Evolutionary conservation across 1,140 invertebrate genomes (phyloP), one percentile per base, ranked within the genome.

Genomic region (Drusus annulatus): DNA sequence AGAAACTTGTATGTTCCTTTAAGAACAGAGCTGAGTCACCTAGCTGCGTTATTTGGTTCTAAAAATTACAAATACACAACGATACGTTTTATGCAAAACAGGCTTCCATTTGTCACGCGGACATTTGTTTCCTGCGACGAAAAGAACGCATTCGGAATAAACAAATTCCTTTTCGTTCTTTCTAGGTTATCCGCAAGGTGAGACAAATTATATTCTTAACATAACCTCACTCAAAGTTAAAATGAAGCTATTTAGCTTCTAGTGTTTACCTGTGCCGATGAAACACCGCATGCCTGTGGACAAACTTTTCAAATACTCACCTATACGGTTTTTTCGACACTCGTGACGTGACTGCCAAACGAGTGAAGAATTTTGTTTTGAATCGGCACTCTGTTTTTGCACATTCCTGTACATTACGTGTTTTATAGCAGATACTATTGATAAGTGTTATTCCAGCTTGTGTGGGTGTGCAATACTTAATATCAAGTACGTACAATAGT

Each of bases 181-280:
- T 63, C 21, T 63, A 63, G 60, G 60, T 63, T 63, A 63, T 25
- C 5, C 60, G 16, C 60, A 63, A 63, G 60, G 60, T 28, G 60
- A 63, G 23, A 25, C 60, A 25, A 62, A 62, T 62, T n/a, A 62
- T 6, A 62, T 62, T 62, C 60, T 1, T 25, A 63, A 63, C 60
- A 21, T 25, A 63, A 63, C 60, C 60, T 63, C 60, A 25, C 60
- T 16, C 60, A 25, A 63, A 31, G 60, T 25, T 63, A 63, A 63
- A 63, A 25, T 25, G 60, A 31, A 63, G 25, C 60, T 28, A 63
- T 63, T 63, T 63, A 63, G 23, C 60, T 63, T 1, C 65, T 7
- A n/a, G 65, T 71, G 36, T 71, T 71, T 16, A n/a, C n/a, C n/a
- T n/a, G n/a, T n/a, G n/a, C n/a, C n/a, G n/a, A n/a, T n/a, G n/a